These are phyloP conservation scores for Drosophila paulistorum DNA, from an alignment of 1,140 invertebrate genomes.

Conservation along the genomic window DNA sequence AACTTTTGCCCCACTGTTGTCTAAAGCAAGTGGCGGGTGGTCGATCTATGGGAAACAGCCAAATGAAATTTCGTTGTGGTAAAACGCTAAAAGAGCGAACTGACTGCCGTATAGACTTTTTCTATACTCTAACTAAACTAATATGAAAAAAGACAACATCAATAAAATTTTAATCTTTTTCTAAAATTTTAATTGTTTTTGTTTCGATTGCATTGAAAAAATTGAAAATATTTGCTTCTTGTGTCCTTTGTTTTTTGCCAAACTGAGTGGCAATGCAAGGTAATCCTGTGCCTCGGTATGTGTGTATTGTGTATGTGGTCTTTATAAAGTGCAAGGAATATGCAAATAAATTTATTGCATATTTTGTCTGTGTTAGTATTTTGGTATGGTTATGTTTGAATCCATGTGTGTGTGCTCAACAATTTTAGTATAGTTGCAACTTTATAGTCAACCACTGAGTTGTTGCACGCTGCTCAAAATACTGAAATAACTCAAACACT, in stretches of 20 bases:
- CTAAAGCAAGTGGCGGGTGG: constrained; percentile 1
- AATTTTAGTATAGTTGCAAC: constrained; percentile 52
- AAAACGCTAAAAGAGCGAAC: background rate
- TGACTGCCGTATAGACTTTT: background rate
- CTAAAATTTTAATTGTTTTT: constrained; percentile 1
- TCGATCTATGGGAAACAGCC: background rate
- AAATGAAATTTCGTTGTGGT: constrained; percentile 13
- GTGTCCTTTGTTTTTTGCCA: background rate
- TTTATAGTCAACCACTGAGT: constrained; percentile 36
- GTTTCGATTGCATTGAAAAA: background rate
- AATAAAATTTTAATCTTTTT: background rate
- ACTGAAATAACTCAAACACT: constrained; percentile 62
- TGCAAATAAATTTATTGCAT: constrained; percentile 24
- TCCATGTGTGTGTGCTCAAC: constrained; percentile 28
- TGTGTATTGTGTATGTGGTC: no score
- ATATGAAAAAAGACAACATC: no score
- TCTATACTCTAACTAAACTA: background rate
- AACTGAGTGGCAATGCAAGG: constrained; percentile 9
- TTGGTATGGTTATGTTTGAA: background rate
- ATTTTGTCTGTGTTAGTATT: constrained; percentile 17
- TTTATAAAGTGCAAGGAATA: constrained; percentile 12
- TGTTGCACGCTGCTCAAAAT: constrained; percentile 37
- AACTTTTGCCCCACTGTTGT: constrained; percentile 25
- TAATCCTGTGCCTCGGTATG: background rate
- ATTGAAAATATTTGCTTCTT: background rate